Evolutionary conservation across 1,140 invertebrate genomes (phyloP).

Genomic region (Melipona quadrifasciata): DNA sequence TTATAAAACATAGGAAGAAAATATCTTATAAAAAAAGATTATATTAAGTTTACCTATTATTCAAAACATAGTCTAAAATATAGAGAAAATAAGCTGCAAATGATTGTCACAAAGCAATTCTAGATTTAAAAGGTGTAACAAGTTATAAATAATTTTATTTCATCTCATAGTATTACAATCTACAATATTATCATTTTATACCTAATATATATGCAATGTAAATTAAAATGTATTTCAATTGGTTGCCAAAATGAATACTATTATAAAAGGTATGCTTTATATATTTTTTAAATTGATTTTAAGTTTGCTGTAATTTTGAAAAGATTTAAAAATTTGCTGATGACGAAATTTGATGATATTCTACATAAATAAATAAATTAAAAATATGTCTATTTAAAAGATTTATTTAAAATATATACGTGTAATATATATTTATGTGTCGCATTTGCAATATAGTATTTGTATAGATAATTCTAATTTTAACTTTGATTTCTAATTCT

Average conservation of each 20-base stretch:
- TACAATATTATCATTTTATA: not conserved
- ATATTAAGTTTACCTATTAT: not conserved
- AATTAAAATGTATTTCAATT: not conserved
- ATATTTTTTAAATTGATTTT: not conserved
- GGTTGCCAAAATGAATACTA: not conserved
- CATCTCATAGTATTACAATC: not conserved
- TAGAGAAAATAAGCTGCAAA: not conserved
- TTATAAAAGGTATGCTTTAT: not conserved
- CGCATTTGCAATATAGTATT: not conserved
- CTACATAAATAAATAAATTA: constrained; percentile 39
- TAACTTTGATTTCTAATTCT: no score
- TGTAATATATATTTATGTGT: not conserved
- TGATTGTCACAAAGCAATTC: not conserved
- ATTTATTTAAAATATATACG: not conserved
- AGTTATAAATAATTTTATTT: not conserved
- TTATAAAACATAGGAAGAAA: constrained; percentile 15
- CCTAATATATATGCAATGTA: not conserved
- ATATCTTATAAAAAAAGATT: not conserved
- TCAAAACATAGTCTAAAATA: not conserved
- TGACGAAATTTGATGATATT: constrained; percentile 23
- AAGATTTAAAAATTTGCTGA: not conserved
- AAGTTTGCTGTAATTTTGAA: constrained; percentile 5
- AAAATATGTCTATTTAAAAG: not conserved
- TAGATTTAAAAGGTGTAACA: not conserved
- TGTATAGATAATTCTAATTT: not conserved